Evolutionary conservation across 2,113 vertebrate species (phyloP).

Genomic region (Leptosomus discolor): DNA sequence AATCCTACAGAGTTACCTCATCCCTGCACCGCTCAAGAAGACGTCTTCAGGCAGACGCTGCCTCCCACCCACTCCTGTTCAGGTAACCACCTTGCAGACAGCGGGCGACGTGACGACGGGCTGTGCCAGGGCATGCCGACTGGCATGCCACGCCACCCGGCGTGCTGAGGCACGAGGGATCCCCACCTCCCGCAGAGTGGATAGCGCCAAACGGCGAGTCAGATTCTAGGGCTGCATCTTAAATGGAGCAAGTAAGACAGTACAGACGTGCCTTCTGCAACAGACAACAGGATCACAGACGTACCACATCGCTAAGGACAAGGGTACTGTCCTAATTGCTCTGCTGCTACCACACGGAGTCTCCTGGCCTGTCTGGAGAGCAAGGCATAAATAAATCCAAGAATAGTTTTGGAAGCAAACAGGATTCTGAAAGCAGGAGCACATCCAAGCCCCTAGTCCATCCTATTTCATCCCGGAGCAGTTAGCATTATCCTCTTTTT

Average conservation of each 20-base stretch:
- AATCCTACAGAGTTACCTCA: background rate
- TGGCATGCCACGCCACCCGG: fast-evolving
- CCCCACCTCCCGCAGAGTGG: background rate
- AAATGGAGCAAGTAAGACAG: background rate
- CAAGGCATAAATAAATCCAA: background rate
- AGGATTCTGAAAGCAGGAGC: background rate
- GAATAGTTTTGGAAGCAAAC: background rate
- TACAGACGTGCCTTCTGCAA: background rate
- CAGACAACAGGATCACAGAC: fast-evolving
- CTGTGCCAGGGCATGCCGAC: background rate
- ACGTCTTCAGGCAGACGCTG: background rate
- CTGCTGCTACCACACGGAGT: fast-evolving
- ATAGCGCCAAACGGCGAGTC: fast-evolving
- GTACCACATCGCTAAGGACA: background rate
- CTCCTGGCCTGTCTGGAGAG: background rate
- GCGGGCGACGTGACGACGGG: fast-evolving
- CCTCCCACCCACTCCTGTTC: background rate
- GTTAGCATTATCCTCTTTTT: background rate
- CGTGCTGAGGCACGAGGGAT: background rate
- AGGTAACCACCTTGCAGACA: background rate
- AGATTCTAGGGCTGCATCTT: too few species aligned
- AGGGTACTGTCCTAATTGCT: background rate
- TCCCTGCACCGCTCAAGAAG: background rate
- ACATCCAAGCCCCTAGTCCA: background rate
- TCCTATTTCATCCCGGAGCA: background rate